These are phyloP conservation scores for Centruroides sculpturatus DNA, from an alignment of 1,140 invertebrate genomes.

Conservation along the genomic window DNA sequence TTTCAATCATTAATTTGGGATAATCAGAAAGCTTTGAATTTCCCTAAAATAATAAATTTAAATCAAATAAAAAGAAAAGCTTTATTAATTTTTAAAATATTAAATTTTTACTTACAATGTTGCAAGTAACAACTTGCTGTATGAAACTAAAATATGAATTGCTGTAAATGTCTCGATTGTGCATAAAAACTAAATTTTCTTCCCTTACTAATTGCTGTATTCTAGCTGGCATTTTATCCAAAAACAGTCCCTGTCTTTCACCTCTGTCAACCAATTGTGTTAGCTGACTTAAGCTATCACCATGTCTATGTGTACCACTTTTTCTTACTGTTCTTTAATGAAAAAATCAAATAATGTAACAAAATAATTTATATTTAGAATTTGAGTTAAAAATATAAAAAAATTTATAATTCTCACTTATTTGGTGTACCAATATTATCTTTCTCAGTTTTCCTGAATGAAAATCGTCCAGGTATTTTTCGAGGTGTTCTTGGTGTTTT, in stretches of 20 bases:
- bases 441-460: constrained; percentile 14
- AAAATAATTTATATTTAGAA: constrained; percentile 6
- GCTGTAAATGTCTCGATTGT: constrained; percentile 38
- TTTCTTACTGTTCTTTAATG: background rate
- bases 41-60: background rate
- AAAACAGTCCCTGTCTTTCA: constrained; percentile 35
- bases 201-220: constrained; percentile 35
- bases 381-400: background rate
- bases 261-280: constrained; percentile 38
- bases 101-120: constrained; percentile 16
- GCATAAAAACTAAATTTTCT: constrained; percentile 39
- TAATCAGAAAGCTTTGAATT: constrained; percentile 16
- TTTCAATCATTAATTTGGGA: constrained; percentile 23
- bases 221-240: constrained; percentile 33
- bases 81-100: background rate
- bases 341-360: constrained; percentile 2
- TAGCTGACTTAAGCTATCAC: constrained; percentile 35
- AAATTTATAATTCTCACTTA: background rate
- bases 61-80: background rate
- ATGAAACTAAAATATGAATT: constrained; percentile 40
- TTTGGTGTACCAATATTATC: constrained; percentile 1
- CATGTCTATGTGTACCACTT: constrained; percentile 1
- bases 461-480: constrained; percentile 17
- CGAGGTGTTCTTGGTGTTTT: constrained; percentile 28
- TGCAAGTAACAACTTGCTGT: constrained; percentile 30